Base-by-base conservation (phyloP, 2,113 vertebrate species). In the Anarrhichthys ocellatus region DNA sequence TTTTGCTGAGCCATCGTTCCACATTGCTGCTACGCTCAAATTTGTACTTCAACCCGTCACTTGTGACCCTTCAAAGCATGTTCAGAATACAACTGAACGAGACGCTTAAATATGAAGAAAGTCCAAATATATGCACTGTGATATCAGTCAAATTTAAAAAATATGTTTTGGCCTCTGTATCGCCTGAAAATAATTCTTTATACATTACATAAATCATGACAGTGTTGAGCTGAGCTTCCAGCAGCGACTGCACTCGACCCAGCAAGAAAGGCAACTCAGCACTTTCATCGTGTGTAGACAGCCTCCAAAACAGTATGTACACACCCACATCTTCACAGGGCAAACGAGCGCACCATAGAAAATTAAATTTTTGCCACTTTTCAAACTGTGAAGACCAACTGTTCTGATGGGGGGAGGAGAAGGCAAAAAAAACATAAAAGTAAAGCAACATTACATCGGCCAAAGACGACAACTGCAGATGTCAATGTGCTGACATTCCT, bases 271-370 rank as follows among this genome's bases (percentile, higher is more conserved):
- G 67, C 63, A 73, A 74, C 59, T 82, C 83, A 1, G 77, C 50
- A 63, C 62, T 29, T 46, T 58, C 17, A 27, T 61, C 27, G 64
- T 84, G 71, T 87, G 88, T 84, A 81, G 82, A 83, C 91, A 50
- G 80, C 79, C 78, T 82, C 38, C 10, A 44, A 72, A 83, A 87
- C 86, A 76, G 84, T 97, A 97, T 97, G 95, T 98, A 98, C 96
- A 98, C 96, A 96, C 94, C 96, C 93, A 96, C 92, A 78, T 85
- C 83, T 77, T 89, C 78, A 73, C 44, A 62, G 85, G 82, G 66
- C 58, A 78, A 80, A 84, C 81, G 38, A 76, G 85, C 52, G 73
- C 88, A 85, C 66, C 73, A 73, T 88, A 92, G 52, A 94, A 88
- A 92, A 93, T 91, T 88, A 92, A 92, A 50, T 82, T 86, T 90